These are phyloP conservation scores for Chrysaora quinquecirrha DNA, from an alignment of 30 jellyfish, hydroid and myxozoan genomes.

Conservation along the genomic window DNA sequence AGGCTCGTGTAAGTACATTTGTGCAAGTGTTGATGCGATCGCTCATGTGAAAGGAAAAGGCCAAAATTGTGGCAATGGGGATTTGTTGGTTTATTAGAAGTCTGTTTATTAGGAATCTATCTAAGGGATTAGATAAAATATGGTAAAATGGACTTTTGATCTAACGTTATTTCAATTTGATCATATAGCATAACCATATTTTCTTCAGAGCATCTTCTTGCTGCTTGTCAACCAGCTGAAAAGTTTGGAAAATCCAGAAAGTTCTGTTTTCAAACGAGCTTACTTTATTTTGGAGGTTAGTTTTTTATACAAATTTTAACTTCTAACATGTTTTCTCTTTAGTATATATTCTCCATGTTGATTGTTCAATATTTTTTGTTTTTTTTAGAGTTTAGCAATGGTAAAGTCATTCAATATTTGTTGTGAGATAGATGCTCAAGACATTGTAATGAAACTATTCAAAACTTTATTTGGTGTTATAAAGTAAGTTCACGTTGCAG, in stretches of 20 bases:
- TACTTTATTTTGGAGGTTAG: slow-evolving; percentile 88
- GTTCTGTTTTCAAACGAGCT: slow-evolving; percentile 70
- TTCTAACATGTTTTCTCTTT: not conserved
- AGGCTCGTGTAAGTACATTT: too few relatives aligned
- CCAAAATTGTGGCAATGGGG: too few relatives aligned
- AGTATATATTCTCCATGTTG: not conserved
- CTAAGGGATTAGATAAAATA: too few relatives aligned
- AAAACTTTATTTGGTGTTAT: slow-evolving; percentile 68
- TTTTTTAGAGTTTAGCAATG: slow-evolving; percentile 76
- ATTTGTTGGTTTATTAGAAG: too few relatives aligned
- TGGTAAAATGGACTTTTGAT: too few relatives aligned
- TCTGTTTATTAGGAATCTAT: too few relatives aligned
- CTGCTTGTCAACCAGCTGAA: slow-evolving; percentile 72
- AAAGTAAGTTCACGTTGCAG: slow-evolving; percentile 47
- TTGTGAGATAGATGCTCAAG: slow-evolving; percentile 86
- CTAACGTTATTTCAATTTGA: too few relatives aligned
- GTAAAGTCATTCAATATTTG: slow-evolving; percentile 90
- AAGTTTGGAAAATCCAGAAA: slow-evolving; percentile 72
- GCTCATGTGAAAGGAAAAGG: too few relatives aligned
- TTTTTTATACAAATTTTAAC: too few relatives aligned
- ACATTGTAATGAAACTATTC: slow-evolving; percentile 66
- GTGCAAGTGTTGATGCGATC: too few relatives aligned
- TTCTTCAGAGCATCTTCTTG: slow-evolving; percentile 68
- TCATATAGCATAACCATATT: too few relatives aligned
- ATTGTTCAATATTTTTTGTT: not conserved